Percentiles rank a stretch among this genome's conserved stretches.
Conservation (phyloP, 2,113 vertebrate species). For the Oenanthe oenanthe region DNA sequence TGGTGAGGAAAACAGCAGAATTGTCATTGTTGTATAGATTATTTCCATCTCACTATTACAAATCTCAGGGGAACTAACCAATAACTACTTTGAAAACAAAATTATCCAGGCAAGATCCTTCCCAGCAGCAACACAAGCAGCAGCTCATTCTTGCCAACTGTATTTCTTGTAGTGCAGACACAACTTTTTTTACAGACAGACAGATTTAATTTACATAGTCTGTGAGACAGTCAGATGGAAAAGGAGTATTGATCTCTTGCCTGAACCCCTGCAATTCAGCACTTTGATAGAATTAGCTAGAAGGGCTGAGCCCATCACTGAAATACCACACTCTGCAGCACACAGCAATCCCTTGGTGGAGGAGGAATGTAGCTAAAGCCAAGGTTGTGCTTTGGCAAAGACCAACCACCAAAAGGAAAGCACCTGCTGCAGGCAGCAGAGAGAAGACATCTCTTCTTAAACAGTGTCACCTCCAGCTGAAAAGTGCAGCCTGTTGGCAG, state of each 20-base stretch:
- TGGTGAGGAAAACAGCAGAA: not conserved
- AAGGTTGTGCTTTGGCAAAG: not conserved
- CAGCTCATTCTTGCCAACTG: not conserved
- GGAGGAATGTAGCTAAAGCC: not conserved
- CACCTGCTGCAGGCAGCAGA: rapidly evolving
- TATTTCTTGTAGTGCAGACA: not conserved
- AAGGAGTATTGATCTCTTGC: conserved; percentile 28
- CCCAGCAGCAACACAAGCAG: not conserved
- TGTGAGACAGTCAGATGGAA: conserved; percentile 33
- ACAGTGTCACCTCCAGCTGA: not conserved
- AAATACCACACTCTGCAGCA: not conserved
- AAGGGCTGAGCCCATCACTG: not conserved
- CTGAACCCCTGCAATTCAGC: not conserved
- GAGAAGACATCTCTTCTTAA: not conserved
- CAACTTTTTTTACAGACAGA: not conserved
- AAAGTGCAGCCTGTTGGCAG: not conserved
- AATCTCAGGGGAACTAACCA: not conserved
- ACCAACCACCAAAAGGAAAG: not conserved
- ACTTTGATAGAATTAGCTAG: not conserved
- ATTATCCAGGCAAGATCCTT: not conserved
- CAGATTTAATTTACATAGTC: conserved; percentile 25
- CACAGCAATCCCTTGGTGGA: not conserved
- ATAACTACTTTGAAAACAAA: not conserved
- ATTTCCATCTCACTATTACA: not conserved
- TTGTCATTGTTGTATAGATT: not conserved